Evolutionary conservation across 2,888 invertebrate species (phyloP), one percentile per base, ranked within the genome.

Genomic region (Hypena proboscidalis): DNA sequence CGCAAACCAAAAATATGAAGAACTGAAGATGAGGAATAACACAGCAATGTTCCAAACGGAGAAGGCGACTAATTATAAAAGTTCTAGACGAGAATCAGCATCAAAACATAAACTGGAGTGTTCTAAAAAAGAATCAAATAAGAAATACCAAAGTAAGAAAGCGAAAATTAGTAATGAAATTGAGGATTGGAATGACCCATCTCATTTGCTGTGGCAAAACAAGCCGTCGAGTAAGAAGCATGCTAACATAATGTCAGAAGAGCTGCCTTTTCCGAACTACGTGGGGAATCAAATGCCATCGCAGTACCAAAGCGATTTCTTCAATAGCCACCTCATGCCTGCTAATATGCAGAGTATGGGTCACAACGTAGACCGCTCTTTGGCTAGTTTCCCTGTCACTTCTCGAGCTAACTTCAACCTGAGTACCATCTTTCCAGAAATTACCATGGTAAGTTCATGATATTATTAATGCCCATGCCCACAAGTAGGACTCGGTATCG

Each of bases 401-500:
- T 90, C 90, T 1, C 82, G 90, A 1, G 95, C 96, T 1, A 96
- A 96, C 77, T 96, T 96, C 73, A 96, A 96, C 82, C 87, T 96
- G 25, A 95, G 95, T 68, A 94, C 96, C 0, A 95, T 96, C 67
- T 96, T 96, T 78, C 96, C 96, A 1, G 96, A 96, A 90, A 96
- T 96, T 61, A 95, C 95, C 36, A 91, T 91, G 91, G 91, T 91
- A 63, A 85, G 85, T 72, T 1, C 13, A 8, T 36, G n/a, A n/a
- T n/a, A n/a, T n/a, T n/a, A n/a, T n/a, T n/a, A n/a, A n/a, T n/a
- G n/a, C n/a, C n/a, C n/a, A n/a, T n/a, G n/a, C n/a, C n/a, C n/a
- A n/a, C n/a, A n/a, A n/a, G n/a, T n/a, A n/a, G n/a, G n/a, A n/a
- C n/a, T n/a, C n/a, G n/a, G n/a, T n/a, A n/a, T n/a, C n/a, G n/a